These are phyloP conservation scores for Rhopalosiphum padi DNA, from an alignment of 1,140 invertebrate genomes.

Conservation along the genomic window DNA sequence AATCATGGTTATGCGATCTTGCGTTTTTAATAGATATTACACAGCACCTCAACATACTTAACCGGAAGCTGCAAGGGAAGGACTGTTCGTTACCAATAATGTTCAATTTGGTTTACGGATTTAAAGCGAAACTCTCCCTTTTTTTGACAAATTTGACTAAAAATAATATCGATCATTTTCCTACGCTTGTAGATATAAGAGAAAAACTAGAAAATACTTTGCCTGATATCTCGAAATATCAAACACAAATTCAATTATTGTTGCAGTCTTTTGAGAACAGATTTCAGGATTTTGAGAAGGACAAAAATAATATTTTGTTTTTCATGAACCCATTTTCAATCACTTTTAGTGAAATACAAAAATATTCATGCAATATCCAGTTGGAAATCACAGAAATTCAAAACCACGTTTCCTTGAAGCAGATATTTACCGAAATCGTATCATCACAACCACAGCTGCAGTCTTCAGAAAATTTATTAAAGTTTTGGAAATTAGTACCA, in stretches of 20 bases:
- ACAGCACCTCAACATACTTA: slow-evolving; percentile 44
- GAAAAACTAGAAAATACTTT: slow-evolving; percentile 30
- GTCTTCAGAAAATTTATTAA: not conserved
- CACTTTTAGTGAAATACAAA: slow-evolving; percentile 10
- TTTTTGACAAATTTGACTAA: slow-evolving; percentile 21
- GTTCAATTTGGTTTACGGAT: slow-evolving; percentile 29
- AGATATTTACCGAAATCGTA: not conserved
- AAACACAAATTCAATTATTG: slow-evolving; percentile 27
- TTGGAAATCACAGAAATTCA: not conserved
- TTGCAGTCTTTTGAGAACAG: slow-evolving; percentile 48
- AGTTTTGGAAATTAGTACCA: not conserved
- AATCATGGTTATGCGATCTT: slow-evolving; percentile 40
- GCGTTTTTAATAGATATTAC: slow-evolving; percentile 31
- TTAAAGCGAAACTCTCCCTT: slow-evolving; percentile 45
- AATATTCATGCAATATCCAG: not conserved
- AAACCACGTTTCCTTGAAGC: not conserved
- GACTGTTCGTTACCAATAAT: slow-evolving; percentile 42
- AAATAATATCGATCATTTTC: slow-evolving; percentile 51
- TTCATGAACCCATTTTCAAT: slow-evolving; percentile 27
- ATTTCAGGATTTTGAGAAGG: slow-evolving; percentile 48
- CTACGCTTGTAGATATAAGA: slow-evolving; percentile 21
- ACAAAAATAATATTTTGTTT: slow-evolving; percentile 32
- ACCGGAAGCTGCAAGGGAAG: slow-evolving; percentile 44
- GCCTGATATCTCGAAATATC: slow-evolving; percentile 40
- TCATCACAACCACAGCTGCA: not conserved